Evolutionary conservation across 2,797 vertebrate species (phyloP), one percentile per base, ranked within the genome.

Genomic region (Tangara arthus): DNA sequence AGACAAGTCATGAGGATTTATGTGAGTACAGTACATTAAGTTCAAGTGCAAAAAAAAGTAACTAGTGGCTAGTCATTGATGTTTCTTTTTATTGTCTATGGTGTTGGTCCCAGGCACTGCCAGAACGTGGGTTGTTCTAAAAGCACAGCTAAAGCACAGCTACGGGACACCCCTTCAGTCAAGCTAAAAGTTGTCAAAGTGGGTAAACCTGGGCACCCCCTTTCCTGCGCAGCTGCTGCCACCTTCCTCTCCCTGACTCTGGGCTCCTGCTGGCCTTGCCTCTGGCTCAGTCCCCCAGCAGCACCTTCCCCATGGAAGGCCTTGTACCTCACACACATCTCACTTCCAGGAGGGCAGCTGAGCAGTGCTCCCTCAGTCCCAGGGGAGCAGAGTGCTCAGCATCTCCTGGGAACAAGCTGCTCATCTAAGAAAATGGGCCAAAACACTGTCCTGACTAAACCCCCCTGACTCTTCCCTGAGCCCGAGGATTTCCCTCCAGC

Each of bases 1-100:
- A 96, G 97, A 98, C 95, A 97, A 98, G 97, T 97, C 97, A 97
- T 97, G 97, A 97, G 95, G 95, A 96, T 95, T 97, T 97, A 98
- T 17, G 80, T 95, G 94, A 97, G 94, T 98, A 98, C 98, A 98
- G 97, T 98, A 98, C 97, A 65, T 95, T 97, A 97, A 96, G 93
- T 97, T 97, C 96, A 97, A 98, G 98, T 98, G 98, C 98, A 98
- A 98, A 98, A 97, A 97, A 97, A 94, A 90, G 94, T 94, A 97
- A 97, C 96, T 95, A 95, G 96, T 96, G 96, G 95, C 94, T 96
- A 97, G 92, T 92, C 95, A 77, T 93, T 2, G 8, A 95, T 96
- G 84, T 69, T 92, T 86, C 37, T 71, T 92, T 82, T 94, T 89
- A 47, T 86, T 88, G 90, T 95, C 89, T 94, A 93, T 73, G 87